These are phyloP conservation scores for Sminthurinus signatus DNA, from an alignment of 1,140 invertebrate species.

Conservation along the genomic window DNA sequence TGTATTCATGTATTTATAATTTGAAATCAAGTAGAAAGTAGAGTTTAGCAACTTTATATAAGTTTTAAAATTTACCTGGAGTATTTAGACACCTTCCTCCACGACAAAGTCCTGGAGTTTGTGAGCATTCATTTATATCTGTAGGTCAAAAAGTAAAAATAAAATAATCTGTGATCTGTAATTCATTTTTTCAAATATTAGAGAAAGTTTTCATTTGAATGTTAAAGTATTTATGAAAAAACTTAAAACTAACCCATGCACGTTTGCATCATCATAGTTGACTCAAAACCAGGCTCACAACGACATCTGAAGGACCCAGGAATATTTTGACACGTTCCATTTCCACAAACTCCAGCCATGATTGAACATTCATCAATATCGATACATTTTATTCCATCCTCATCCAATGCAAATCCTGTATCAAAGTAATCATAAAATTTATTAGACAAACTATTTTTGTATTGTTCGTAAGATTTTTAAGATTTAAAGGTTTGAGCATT, in stretches of 20 bases:
- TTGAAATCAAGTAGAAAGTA: no score
- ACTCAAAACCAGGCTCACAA: slow-evolving; percentile 67
- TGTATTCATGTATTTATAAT: no score
- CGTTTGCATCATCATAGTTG: slow-evolving; percentile 69
- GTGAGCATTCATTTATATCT: slow-evolving; percentile 76
- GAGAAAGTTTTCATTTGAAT: background rate
- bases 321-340: slow-evolving; percentile 64
- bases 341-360: slow-evolving; percentile 56
- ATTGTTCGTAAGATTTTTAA: no score
- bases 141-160: slow-evolving; percentile 42
- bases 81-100: slow-evolving; percentile 72
- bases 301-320: slow-evolving; percentile 75
- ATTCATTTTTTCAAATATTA: no score
- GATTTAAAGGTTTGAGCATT: no score
- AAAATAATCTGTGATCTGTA: background rate
- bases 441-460: background rate
- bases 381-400: slow-evolving; percentile 66
- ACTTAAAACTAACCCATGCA: slow-evolving; percentile 63
- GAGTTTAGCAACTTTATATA: no score
- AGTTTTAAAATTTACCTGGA: no score
- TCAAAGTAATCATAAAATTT: background rate
- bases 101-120: slow-evolving; percentile 59
- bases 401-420: slow-evolving; percentile 62
- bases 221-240: background rate
- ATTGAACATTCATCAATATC: slow-evolving; percentile 71